phyloP scores from a whole-genome alignment of 2,797 vertebrate genomes.

The Manis pentadactyla region DNA sequence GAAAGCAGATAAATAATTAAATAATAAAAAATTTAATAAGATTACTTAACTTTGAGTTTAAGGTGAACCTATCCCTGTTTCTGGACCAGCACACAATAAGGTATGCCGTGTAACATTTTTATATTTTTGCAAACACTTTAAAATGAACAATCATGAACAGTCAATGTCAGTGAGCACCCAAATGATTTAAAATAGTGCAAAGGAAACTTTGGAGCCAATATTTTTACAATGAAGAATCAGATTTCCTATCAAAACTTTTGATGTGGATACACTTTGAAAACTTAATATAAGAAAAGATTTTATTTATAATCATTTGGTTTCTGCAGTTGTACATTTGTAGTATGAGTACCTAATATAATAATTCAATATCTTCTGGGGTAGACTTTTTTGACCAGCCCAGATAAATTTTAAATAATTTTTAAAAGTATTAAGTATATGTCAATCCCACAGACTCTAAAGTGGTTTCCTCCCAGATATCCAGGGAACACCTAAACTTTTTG shows the following conservation, averaged over 20 bases:
- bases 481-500: background rate
- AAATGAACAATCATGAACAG: background rate
- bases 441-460: background rate
- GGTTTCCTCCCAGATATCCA: background rate
- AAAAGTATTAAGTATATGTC: background rate
- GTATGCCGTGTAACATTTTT: background rate
- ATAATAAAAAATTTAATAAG: background rate
- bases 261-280: background rate
- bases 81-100: background rate
- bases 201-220: background rate
- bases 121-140: conserved; percentile 29
- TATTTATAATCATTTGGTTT: background rate
- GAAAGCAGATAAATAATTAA: conserved; percentile 33
- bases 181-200: background rate
- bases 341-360: background rate
- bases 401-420: conserved; percentile 29
- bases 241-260: background rate
- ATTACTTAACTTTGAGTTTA: conserved; percentile 5
- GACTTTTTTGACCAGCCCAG: conserved; percentile 19
- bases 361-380: background rate
- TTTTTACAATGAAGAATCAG: conserved; percentile 13
- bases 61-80: background rate
- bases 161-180: background rate
- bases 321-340: background rate
- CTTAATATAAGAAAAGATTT: background rate